phyloP scores from a whole-genome alignment of 2,797 vertebrate species.

The Sarcoramphus papa region DNA sequence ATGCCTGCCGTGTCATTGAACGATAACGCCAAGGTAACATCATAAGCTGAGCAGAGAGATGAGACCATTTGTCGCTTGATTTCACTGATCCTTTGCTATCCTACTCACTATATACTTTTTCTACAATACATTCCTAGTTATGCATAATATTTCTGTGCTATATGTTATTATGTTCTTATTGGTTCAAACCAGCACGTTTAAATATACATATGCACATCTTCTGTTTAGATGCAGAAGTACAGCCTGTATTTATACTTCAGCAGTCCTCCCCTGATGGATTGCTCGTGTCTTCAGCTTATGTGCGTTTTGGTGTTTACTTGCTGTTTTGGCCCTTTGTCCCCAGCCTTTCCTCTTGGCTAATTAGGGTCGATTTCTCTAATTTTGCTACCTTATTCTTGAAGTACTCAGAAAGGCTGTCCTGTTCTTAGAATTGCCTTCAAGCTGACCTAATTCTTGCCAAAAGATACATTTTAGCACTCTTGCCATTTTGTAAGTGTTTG shows the following conservation, averaged over 20 bases:
- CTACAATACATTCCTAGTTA: not conserved
- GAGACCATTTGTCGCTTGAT: not conserved
- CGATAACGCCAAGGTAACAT: fast-evolving
- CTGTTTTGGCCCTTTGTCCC: not conserved
- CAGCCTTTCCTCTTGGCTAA: not conserved
- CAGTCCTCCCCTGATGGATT: not conserved
- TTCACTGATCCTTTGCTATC: not conserved
- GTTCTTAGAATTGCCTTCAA: not conserved
- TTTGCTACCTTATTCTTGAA: not conserved
- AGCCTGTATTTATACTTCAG: not conserved
- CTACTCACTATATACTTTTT: not conserved
- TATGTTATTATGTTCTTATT: not conserved
- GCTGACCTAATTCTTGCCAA: constrained; percentile 3
- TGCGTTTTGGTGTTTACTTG: not conserved
- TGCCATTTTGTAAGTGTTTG: not conserved
- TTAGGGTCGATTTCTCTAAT: not conserved
- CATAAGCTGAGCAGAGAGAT: not conserved
- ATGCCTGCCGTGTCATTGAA: not conserved
- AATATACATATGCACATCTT: not conserved
- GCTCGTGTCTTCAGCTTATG: not conserved
- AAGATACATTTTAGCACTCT: not conserved
- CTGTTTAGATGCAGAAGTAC: not conserved
- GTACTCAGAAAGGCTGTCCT: not conserved
- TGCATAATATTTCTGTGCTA: not conserved
- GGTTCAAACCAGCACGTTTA: not conserved